These are phyloP conservation scores for Himalopsyche kuldschensis DNA, from an alignment of 2,888 invertebrate species.

Conservation along the genomic window DNA sequence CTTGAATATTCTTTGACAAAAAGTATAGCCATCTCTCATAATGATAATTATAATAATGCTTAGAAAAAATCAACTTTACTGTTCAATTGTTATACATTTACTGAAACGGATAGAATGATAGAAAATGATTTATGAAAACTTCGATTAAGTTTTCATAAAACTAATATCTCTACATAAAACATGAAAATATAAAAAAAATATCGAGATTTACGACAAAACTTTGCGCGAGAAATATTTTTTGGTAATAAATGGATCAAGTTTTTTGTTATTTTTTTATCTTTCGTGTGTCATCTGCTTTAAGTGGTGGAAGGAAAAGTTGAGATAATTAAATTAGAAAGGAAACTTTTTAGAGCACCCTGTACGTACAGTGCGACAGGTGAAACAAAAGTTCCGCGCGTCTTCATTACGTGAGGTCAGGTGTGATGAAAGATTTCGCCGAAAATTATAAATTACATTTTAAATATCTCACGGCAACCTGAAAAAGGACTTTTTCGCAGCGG, in stretches of 20 bases:
- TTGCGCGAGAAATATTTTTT: background rate
- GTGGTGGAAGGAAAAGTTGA: background rate
- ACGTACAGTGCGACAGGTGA: conserved; percentile 5
- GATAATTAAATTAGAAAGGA: conserved; percentile 26
- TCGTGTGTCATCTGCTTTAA: conserved; percentile 15
- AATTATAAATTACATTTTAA: background rate
- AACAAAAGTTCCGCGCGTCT: conserved; percentile 12
- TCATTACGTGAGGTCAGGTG: conserved; percentile 18
- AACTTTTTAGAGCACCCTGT: conserved; percentile 14
- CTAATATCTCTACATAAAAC: conserved; percentile 3
- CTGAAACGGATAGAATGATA: background rate
- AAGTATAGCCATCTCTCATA: no score
- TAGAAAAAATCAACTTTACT: no score
- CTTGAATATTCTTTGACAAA: no score
- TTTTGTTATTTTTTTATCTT: conserved; percentile 18
- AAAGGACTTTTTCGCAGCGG: no score
- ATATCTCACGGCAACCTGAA: no score
- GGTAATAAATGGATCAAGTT: conserved; percentile 23
- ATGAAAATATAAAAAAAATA: background rate
- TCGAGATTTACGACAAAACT: background rate
- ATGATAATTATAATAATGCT: no score
- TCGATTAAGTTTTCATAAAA: background rate
- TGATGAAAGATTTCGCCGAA: background rate
- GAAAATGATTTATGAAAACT: background rate
- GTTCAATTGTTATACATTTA: no score